These are phyloP conservation scores for Pristiophorus japonicus DNA, from an alignment of 2,113 vertebrate species.

Conservation along the genomic window DNA sequence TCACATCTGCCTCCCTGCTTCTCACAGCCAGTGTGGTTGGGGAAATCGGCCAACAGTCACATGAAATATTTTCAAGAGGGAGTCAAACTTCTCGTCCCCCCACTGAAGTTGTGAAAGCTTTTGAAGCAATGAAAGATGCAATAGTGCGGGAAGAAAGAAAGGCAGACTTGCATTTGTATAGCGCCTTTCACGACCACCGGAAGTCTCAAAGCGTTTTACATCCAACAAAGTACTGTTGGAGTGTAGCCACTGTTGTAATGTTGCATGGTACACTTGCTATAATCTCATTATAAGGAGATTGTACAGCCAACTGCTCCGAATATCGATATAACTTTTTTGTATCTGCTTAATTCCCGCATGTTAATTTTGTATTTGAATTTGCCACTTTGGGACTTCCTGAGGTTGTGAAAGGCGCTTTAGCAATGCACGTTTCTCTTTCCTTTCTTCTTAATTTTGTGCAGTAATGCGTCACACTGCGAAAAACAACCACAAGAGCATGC, in stretches of 20 bases:
- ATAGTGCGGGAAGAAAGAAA: too few relatives aligned
- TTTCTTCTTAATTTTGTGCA: neutral
- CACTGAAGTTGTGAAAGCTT: neutral
- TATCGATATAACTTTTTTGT: neutral
- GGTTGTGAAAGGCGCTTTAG: too few relatives aligned
- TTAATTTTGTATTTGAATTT: too few relatives aligned
- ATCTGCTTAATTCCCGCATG: neutral
- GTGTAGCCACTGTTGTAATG: too few relatives aligned
- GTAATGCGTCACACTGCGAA: neutral
- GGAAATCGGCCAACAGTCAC: neutral
- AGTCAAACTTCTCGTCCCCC: neutral
- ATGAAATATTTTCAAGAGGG: neutral
- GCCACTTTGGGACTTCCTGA: too few relatives aligned
- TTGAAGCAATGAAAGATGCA: neutral
- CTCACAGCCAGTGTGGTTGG: neutral
- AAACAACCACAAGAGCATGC: neutral
- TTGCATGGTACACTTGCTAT: neutral
- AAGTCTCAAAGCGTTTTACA: too few relatives aligned
- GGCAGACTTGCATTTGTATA: too few relatives aligned
- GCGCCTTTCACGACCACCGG: too few relatives aligned
- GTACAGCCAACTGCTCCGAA: neutral
- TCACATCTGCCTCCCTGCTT: neutral
- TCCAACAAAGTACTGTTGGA: too few relatives aligned
- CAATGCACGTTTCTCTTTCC: too few relatives aligned
- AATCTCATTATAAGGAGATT: neutral